Percentiles rank a stretch among this genome's conserved stretches.
phyloP scores from a whole-genome alignment of 2,797 vertebrate genomes.

The Epinephelus coioides region DNA sequence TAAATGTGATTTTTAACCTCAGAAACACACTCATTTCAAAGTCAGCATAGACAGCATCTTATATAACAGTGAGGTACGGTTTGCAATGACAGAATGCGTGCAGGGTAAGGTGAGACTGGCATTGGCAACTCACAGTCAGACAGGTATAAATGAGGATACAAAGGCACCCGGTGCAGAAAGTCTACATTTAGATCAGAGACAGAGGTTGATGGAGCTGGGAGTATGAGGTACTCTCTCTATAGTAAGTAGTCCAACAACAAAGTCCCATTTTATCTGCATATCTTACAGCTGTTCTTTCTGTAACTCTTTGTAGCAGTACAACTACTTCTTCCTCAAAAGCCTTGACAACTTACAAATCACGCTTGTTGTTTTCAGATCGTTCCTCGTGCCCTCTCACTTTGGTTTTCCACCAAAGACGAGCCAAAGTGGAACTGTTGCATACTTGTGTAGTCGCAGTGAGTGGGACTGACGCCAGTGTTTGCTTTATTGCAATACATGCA shows the following conservation, averaged over 20 bases:
- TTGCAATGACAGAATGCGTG: neutral
- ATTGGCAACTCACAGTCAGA: slow-evolving; percentile 11
- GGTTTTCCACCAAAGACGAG: slow-evolving; percentile 9
- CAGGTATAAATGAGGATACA: slow-evolving; percentile 27
- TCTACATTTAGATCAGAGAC: slow-evolving; percentile 10
- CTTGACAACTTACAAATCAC: slow-evolving; percentile 16
- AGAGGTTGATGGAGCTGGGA: slow-evolving; percentile 4
- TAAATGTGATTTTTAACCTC: neutral
- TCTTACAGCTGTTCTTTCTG: neutral
- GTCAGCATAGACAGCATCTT: neutral
- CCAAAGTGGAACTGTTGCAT: neutral
- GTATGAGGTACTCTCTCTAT: slow-evolving; percentile 2
- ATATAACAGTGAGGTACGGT: neutral
- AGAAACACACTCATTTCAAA: neutral
- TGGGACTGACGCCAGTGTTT: neutral
- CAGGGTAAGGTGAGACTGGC: slow-evolving; percentile 2
- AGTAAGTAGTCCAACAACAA: slow-evolving; percentile 23
- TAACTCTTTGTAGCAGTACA: neutral
- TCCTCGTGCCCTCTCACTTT: neutral
- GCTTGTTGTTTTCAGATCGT: neutral
- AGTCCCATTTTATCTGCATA: slow-evolving; percentile 20
- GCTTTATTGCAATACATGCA: neutral
- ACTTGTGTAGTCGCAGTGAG: neutral
- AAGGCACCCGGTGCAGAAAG: slow-evolving; percentile 5
- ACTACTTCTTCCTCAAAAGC: slow-evolving; percentile 4